Evolutionary conservation across 2,888 invertebrate species (phyloP).

Genomic region (Parnassius smintheus): DNA sequence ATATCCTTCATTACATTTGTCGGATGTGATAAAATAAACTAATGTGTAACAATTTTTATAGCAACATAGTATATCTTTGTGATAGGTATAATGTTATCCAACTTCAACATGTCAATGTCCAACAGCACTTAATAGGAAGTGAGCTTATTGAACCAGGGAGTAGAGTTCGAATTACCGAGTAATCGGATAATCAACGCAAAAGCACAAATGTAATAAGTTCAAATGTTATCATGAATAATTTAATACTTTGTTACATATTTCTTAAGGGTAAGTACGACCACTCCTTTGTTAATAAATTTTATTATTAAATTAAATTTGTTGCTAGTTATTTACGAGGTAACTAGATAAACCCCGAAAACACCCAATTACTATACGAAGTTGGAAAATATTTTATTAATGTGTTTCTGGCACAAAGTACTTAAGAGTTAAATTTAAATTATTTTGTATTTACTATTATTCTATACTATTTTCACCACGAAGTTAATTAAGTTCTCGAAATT

Average conservation of each 20-base stretch:
- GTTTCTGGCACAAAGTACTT: no score
- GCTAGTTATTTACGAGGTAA: no score
- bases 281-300: no score
- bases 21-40: neutral
- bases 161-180: constrained; percentile 8
- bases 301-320: no score
- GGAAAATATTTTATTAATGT: no score
- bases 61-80: constrained; percentile 7
- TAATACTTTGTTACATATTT: constrained; percentile 13
- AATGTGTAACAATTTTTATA: neutral
- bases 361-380: no score
- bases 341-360: no score
- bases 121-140: neutral
- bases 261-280: constrained; percentile 11
- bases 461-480: no score
- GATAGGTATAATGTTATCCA: constrained; percentile 11
- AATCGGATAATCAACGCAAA: neutral
- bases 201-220: constrained; percentile 1
- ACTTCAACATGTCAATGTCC: neutral
- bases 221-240: constrained; percentile 17
- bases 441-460: no score
- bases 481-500: no score
- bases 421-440: no score
- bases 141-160: neutral
- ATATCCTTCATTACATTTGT: no score